These are phyloP conservation scores for Avahi laniger DNA, from an alignment of 2,797 vertebrate species.

Conservation along the genomic window DNA sequence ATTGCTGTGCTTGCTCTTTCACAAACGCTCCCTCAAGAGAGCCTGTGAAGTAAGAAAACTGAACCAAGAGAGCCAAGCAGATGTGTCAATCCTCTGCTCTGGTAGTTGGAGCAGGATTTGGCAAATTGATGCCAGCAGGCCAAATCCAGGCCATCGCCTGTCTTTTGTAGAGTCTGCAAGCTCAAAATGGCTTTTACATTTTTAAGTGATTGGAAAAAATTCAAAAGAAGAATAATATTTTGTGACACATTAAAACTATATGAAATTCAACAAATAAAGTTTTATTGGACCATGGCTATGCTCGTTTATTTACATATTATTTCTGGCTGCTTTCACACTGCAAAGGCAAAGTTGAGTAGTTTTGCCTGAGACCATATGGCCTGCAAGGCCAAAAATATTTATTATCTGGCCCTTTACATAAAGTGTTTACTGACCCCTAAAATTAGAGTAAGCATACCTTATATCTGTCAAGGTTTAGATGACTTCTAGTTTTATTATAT, in stretches of 20 bases:
- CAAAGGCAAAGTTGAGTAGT: background rate
- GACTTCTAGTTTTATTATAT: background rate
- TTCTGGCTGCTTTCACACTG: background rate
- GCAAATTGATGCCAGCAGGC: background rate
- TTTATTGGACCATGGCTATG: background rate
- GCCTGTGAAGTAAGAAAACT: background rate
- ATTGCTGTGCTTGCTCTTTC: background rate
- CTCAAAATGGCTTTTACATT: background rate
- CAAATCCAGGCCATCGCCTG: background rate
- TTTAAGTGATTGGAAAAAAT: background rate
- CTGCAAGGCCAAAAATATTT: background rate
- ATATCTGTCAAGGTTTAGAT: background rate
- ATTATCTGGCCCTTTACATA: background rate
- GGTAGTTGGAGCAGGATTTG: background rate
- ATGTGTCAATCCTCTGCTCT: no score
- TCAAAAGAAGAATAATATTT: background rate
- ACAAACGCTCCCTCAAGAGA: background rate
- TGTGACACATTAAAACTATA: background rate
- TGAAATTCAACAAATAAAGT: conserved; percentile 3
- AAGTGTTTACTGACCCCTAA: background rate
- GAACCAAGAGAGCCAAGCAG: background rate
- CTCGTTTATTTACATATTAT: background rate
- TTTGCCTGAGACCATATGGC: background rate
- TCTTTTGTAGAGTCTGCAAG: background rate
- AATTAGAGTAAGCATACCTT: background rate